Evolutionary conservation across 1,140 invertebrate genomes (phyloP).

Genomic region (Euglossa dilemma): DNA sequence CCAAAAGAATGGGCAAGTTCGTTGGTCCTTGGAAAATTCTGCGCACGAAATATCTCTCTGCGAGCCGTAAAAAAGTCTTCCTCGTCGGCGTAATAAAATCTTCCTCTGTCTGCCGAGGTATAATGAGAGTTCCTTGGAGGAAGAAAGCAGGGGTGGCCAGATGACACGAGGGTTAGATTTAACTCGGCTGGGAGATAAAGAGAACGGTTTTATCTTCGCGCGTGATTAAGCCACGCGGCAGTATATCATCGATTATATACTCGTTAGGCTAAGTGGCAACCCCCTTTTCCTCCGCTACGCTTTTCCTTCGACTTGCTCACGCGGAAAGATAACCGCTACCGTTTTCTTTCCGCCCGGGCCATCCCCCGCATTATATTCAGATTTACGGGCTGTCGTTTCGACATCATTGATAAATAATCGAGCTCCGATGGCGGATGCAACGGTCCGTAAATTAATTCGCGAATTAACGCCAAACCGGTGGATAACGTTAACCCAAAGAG

Average conservation of each 20-base stretch:
- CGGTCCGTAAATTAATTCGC: slow-evolving; percentile 21
- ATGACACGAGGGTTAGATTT: slow-evolving; percentile 64
- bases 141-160: slow-evolving; percentile 30
- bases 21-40: neutral
- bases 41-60: slow-evolving; percentile 8
- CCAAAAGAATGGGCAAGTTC: neutral
- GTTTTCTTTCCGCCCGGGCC: slow-evolving; percentile 38
- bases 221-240: slow-evolving; percentile 76
- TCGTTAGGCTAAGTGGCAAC: slow-evolving; percentile 74
- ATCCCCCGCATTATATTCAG: slow-evolving; percentile 54
- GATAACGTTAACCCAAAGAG: neutral
- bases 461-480: neutral
- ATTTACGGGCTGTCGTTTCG: slow-evolving; percentile 47
- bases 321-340: slow-evolving; percentile 55
- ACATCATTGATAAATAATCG: slow-evolving; percentile 59
- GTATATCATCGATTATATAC: slow-evolving; percentile 81
- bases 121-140: slow-evolving; percentile 51
- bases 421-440: neutral
- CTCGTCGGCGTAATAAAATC: slow-evolving; percentile 62
- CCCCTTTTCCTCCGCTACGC: slow-evolving; percentile 2
- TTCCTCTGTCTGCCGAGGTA: slow-evolving; percentile 49
- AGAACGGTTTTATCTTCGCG: slow-evolving; percentile 75
- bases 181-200: slow-evolving; percentile 39
- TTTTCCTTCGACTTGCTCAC: slow-evolving; percentile 44
- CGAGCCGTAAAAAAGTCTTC: slow-evolving; percentile 50